phyloP scores from a whole-genome alignment of 2,797 vertebrate genomes.

The Alcedo atthis region DNA sequence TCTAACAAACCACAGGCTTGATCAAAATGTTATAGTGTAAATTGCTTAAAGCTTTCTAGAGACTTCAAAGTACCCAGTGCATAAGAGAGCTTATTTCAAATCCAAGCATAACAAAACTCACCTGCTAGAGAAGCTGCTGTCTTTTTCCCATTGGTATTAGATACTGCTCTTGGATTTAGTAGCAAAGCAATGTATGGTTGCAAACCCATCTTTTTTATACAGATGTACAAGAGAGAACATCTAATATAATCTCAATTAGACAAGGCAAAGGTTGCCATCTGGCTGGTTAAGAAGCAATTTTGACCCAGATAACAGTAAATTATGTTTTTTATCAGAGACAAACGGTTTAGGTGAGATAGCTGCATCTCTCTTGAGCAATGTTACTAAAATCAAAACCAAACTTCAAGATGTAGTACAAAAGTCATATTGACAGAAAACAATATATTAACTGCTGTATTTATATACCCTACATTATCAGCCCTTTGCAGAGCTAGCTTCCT shows the following conservation, averaged over 20 bases:
- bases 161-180: neutral
- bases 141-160: neutral
- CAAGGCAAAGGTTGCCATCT: neutral
- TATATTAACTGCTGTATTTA: neutral
- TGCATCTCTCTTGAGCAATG: neutral
- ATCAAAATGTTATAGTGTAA: neutral
- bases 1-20: neutral
- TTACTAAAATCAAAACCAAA: neutral
- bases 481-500: neutral
- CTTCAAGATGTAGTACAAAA: neutral
- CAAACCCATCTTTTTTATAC: neutral
- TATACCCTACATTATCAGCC: neutral
- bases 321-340: neutral
- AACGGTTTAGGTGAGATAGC: neutral
- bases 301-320: neutral
- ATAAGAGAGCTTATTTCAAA: neutral
- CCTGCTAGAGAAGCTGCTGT: neutral
- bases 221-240: neutral
- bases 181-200: neutral
- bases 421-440: neutral
- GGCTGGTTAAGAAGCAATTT: neutral
- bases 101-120: neutral
- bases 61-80: neutral
- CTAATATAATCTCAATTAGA: neutral
- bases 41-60: slow-evolving; percentile 23